A percentile compares a stretch with the other conserved stretches of the same genome.
Conservation (phyloP, 2,888 invertebrate species). For the Oscheius myriophilus region DNA sequence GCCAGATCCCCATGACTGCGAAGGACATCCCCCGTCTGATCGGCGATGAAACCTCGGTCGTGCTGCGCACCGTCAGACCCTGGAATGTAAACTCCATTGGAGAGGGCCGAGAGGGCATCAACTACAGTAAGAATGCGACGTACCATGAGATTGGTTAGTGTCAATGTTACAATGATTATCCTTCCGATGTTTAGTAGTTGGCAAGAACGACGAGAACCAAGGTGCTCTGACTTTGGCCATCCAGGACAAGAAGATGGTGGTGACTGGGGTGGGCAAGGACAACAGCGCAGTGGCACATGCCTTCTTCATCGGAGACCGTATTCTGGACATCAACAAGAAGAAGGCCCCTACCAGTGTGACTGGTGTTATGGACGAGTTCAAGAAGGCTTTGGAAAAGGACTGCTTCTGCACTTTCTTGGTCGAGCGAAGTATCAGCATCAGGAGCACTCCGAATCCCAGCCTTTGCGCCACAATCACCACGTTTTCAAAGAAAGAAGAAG, state of each 20-base stretch:
- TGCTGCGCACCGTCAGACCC: too few species aligned
- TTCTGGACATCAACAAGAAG: conserved; percentile 3
- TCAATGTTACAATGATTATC: not conserved
- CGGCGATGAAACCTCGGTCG: too few species aligned
- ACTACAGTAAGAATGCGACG: too few species aligned
- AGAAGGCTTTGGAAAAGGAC: too few species aligned
- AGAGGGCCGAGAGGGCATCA: too few species aligned
- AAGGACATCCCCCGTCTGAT: not conserved
- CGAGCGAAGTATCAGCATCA: not conserved
- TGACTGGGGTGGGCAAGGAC: too few species aligned
- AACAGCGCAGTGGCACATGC: not conserved
- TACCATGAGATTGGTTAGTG: not conserved
- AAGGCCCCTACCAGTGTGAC: too few species aligned
- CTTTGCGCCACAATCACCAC: not conserved
- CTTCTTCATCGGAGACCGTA: conserved; percentile 2
- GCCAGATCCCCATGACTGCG: not conserved
- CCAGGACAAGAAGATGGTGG: not conserved
- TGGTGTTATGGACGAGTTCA: too few species aligned
- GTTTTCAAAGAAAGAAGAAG: too few species aligned
- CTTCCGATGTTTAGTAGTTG: not conserved
- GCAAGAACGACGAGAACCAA: not conserved
- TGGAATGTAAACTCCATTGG: too few species aligned
- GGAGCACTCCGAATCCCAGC: conserved; percentile 13
- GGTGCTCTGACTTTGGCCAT: not conserved
- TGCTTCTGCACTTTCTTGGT: conserved; percentile 7